Base-by-base conservation (phyloP, 2,888 invertebrate species). In the Patella caerulea region DNA sequence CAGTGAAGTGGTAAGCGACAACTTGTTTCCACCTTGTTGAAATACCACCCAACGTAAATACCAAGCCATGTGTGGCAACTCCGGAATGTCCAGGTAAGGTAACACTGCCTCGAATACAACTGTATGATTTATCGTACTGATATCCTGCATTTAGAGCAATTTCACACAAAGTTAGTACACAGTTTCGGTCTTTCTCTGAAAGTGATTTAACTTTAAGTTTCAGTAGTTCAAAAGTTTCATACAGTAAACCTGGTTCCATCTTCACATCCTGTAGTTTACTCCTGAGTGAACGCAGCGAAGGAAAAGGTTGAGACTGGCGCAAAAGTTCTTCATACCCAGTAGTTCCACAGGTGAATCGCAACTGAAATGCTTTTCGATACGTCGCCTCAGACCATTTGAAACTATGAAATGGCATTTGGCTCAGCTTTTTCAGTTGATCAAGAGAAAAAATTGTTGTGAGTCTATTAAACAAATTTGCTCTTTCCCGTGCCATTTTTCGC, bases 1-100 rank as follows among this genome's bases (percentile, higher is more conserved):
- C 65, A 65, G 65, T 65, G 65, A 65, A 65, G 19, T 65, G 65
- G 19, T 65, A 65, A n/a, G 65, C 65, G 19, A 65, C 65, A 19
- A 19, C 19, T 19, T 65, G 65, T 15, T 65, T 65, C 65, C 65
- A 65, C 19, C 65, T 65, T 19, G 19, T 65, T 19, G 65, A 65
- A 65, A 65, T 19, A 65, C 65, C 65, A 19, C n/a, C 65, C 19
- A 65, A 65, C 65, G 15, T 65, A 19, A 65, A 65, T 7, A 65
- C 65, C 12, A 65, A 19, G n/a, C n/a, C 19, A 1, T 65, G 59
- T 59, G 65, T 65, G n/a, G 65, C 65, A 5, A 19, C 19, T 0
- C 19, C 65, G 19, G 9, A 19, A 19, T 65, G 65, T 19, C 12
- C 19, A 19, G 15, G 65, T 19, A 65, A 45, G 7, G 65, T 65